phyloP scores from a whole-genome alignment of 2,888 invertebrate genomes.

The Saturnia japonica region DNA sequence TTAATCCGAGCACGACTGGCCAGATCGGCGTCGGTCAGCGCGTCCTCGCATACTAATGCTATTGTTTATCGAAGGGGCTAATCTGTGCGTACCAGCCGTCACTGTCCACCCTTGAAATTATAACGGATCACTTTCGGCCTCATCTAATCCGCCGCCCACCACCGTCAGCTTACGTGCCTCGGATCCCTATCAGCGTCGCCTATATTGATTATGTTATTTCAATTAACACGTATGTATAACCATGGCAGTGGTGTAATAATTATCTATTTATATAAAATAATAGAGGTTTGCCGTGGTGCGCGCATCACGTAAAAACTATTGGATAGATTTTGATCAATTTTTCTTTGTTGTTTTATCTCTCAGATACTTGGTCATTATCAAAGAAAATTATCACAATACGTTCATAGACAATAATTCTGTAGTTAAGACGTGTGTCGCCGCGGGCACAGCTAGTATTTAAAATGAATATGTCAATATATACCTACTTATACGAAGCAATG shows the following conservation, averaged over 20 bases:
- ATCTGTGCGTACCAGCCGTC: conserved; percentile 81
- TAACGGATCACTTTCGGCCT: conserved; percentile 78
- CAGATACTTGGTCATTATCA: too few relatives aligned
- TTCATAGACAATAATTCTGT: too few relatives aligned
- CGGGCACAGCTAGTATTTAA: too few relatives aligned
- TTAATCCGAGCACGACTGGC: conserved; percentile 78
- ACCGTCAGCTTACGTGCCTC: conserved; percentile 45
- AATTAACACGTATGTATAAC: conserved; percentile 24
- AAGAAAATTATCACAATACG: too few relatives aligned
- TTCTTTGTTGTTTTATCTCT: too few relatives aligned
- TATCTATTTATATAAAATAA: too few relatives aligned
- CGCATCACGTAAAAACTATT: too few relatives aligned
- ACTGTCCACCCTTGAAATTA: conserved; percentile 78
- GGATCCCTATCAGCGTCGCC: conserved; percentile 24
- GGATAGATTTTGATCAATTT: too few relatives aligned
- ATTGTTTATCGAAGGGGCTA: conserved; percentile 82
- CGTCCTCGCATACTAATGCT: conserved; percentile 81
- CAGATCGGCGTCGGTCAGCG: conserved; percentile 78
- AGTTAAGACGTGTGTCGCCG: too few relatives aligned
- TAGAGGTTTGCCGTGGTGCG: too few relatives aligned
- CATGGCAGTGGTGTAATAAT: conserved; percentile 10
- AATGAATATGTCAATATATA: too few relatives aligned
- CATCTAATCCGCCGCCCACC: conserved; percentile 64
- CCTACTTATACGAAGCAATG: too few relatives aligned
- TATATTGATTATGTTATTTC: conserved; percentile 36